Evolutionary conservation across 1,140 invertebrate genomes (phyloP).

Genomic region (Drosophila varians): DNA sequence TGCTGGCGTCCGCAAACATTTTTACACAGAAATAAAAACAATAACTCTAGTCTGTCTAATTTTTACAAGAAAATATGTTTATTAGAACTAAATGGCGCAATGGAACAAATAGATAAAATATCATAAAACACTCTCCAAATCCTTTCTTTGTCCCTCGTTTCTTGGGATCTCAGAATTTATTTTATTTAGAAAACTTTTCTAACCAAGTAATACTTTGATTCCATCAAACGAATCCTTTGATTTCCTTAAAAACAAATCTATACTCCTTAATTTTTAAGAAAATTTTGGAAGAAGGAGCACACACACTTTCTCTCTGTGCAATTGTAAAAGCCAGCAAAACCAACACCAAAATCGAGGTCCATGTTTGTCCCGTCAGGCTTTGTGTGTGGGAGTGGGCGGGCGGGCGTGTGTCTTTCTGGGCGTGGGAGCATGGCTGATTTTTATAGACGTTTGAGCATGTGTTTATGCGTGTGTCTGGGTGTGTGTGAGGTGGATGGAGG

Average conservation of each 20-base stretch:
- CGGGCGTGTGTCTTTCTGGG: constrained; percentile 36
- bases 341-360: constrained; percentile 31
- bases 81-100: too few species aligned
- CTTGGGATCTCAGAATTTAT: too few species aligned
- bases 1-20: constrained; percentile 79
- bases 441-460: constrained; percentile 79
- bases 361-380: constrained; percentile 4
- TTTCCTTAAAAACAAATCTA: too few species aligned
- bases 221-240: too few species aligned
- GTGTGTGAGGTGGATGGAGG: constrained; percentile 8
- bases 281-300: neutral
- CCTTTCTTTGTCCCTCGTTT: too few species aligned
- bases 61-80: too few species aligned
- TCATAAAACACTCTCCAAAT: too few species aligned
- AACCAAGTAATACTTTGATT: too few species aligned
- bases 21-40: constrained; percentile 6
- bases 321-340: constrained; percentile 60
- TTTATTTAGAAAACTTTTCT: too few species aligned
- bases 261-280: too few species aligned
- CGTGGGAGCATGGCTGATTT: constrained; percentile 58
- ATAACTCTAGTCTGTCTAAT: too few species aligned
- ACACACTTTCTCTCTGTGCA: constrained; percentile 8
- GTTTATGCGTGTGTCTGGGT: constrained; percentile 57
- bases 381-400: neutral
- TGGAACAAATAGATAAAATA: too few species aligned